These are phyloP conservation scores for Amniataba percoides DNA, from an alignment of 2,797 vertebrate genomes.

Conservation along the genomic window DNA sequence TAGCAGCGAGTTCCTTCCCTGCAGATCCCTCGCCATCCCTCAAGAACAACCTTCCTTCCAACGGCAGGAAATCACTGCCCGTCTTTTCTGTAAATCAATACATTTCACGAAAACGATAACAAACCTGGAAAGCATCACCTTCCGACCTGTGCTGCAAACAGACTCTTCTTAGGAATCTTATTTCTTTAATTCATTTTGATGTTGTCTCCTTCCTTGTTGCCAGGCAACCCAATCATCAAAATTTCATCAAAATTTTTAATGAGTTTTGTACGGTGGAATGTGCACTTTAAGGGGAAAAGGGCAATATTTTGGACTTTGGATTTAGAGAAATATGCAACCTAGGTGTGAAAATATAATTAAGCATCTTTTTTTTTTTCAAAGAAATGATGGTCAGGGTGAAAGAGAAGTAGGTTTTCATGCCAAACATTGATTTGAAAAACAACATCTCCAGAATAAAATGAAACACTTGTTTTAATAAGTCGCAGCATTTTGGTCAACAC, in stretches of 20 bases:
- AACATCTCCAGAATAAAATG: no score
- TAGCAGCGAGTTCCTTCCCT: not conserved
- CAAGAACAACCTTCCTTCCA: not conserved
- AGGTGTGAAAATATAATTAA: no score
- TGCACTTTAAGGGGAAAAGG: no score
- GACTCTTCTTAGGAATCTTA: not conserved
- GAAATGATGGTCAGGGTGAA: no score
- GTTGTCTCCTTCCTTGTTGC: not conserved
- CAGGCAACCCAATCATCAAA: not conserved
- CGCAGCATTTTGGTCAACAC: no score
- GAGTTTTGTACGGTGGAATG: not conserved
- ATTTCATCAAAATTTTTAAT: not conserved
- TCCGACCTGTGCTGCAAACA: not conserved
- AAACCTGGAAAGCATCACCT: not conserved
- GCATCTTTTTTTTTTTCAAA: no score
- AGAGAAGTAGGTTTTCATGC: no score
- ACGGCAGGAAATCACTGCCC: not conserved
- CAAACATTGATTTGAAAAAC: no score
- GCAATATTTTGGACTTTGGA: not conserved
- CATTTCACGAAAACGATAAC: no score
- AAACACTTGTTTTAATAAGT: no score
- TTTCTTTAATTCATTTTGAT: not conserved
- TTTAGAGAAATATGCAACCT: no score
- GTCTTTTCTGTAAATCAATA: no score
- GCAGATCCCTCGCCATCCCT: not conserved